Base-by-base conservation (phyloP, 1,140 invertebrate genomes). In the Saccostrea echinata region DNA sequence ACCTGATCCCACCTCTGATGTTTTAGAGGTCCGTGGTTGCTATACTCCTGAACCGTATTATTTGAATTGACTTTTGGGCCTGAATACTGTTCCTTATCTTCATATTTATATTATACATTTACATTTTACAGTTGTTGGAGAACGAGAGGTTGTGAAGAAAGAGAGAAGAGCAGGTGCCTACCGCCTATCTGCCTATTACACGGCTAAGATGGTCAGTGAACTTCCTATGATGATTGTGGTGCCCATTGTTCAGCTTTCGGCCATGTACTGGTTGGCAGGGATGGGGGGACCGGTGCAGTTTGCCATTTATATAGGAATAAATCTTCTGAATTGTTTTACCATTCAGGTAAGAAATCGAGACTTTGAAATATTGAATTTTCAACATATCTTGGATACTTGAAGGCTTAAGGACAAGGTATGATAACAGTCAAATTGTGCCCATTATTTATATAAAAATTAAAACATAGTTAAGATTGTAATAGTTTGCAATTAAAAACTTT, bases 181-280 rank as follows among this genome's bases (percentile, higher is more conserved):
- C 93, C 95, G 97, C 82, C 95, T 98, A 53, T 98, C 97, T 35
- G 97, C 97, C 9, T 98, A 97, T 93, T 98, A 98, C 94, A 93
- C 97, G 91, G 97, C 97, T 81, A 98, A 98, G 95, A 97, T 97
- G 97, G 96, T 97, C 71, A 97, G 97, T 82, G 97, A 98, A 94
- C 94, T 97, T 90, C 97, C 97, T 1, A 92, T 98, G 88, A 97
- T 97, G 11, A 96, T 98, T 87, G 97, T 97, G 24, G 93, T 98
- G 91, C 97, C 97, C 84, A 96, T 97, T 76, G 24, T 91, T 18
- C 84, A 85, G 24, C 84, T 88, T n/a, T 94, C 97, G 85, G 97
- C 97, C 89, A 97, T 97, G 84, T 98, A 97, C 94, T 97, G 97
- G 83, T 97, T 98, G 96, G 95, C 97, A 92, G 97, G 93, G 86